phyloP scores from a whole-genome alignment of 2,113 vertebrate species.

The Nymphicus hollandicus region DNA sequence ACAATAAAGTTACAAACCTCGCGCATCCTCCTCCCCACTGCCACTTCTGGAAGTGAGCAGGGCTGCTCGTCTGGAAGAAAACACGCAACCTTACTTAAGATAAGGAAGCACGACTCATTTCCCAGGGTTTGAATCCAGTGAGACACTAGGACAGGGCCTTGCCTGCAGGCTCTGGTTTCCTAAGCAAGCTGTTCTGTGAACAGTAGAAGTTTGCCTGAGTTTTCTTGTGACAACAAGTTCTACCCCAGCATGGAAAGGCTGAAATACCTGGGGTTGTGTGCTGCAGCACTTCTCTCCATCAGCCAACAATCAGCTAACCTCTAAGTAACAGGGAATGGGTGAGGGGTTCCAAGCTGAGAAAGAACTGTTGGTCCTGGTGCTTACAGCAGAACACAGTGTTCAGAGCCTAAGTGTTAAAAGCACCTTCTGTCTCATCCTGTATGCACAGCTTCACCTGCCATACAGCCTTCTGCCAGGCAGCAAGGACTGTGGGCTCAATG shows the following conservation, averaged over 20 bases:
- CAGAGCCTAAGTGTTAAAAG: not conserved
- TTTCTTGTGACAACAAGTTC: not conserved
- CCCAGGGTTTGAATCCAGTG: not conserved
- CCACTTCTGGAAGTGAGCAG: not conserved
- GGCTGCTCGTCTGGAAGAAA: not conserved
- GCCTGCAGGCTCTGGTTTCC: not conserved
- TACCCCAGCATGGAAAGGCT: not conserved
- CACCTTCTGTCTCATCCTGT: not conserved
- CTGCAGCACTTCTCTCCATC: not conserved
- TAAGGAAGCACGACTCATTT: not conserved
- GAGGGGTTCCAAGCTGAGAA: not conserved
- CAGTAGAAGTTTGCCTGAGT: not conserved
- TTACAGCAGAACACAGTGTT: not conserved
- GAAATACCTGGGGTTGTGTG: not conserved
- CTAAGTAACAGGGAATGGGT: not conserved
- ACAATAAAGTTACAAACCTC: not conserved
- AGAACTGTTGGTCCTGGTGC: not conserved
- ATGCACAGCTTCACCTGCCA: not conserved
- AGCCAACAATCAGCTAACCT: not conserved
- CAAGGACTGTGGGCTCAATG: accelerated
- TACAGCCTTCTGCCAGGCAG: not conserved
- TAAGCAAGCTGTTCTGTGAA: not conserved
- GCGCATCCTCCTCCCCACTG: not conserved
- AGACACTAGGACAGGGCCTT: not conserved
- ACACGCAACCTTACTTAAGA: not conserved